These are phyloP conservation scores for Uloborus plumipes DNA, from an alignment of 2,888 invertebrate species.

Conservation along the genomic window DNA sequence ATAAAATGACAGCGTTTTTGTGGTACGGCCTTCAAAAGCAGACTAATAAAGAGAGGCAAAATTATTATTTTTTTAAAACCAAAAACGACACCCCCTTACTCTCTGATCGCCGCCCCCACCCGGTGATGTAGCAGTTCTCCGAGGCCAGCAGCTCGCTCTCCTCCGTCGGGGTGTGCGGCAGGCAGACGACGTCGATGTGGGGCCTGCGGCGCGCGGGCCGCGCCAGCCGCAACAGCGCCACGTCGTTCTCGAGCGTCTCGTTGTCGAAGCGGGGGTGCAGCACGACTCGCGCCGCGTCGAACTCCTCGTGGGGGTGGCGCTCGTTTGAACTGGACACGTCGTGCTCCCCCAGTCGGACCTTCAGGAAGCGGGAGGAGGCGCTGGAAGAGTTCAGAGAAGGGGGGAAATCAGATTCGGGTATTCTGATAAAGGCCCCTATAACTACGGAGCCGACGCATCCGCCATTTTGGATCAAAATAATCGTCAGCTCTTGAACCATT, in stretches of 20 bases:
- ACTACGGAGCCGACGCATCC: too few species aligned
- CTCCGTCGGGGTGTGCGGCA: slow-evolving; percentile 68
- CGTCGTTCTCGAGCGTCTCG: slow-evolving; percentile 71
- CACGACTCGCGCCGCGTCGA: slow-evolving; percentile 67
- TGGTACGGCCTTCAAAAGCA: too few species aligned
- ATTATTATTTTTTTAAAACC: too few species aligned
- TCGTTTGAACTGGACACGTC: slow-evolving; percentile 71
- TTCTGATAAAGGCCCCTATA: too few species aligned
- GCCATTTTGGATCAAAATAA: too few species aligned
- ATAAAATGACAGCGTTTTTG: too few species aligned
- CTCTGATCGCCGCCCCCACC: slow-evolving; percentile 72
- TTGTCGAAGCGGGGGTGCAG: slow-evolving; percentile 70
- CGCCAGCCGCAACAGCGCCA: slow-evolving; percentile 71
- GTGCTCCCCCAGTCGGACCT: slow-evolving; percentile 72
- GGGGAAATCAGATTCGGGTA: too few species aligned
- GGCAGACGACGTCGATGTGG: slow-evolving; percentile 72
- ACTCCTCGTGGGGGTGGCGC: slow-evolving; percentile 71
- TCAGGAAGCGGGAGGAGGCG: slow-evolving; percentile 66
- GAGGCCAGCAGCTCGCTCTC: slow-evolving; percentile 41
- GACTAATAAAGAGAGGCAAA: too few species aligned
- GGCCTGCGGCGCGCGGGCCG: slow-evolving; percentile 67
- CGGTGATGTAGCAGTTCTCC: slow-evolving; percentile 71
- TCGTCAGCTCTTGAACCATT: too few species aligned
- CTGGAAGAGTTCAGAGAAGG: slow-evolving; percentile 8
- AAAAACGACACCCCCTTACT: slow-evolving; percentile 67